A percentile compares a stretch with the other conserved stretches of the same genome.
Evolutionary conservation across 2,888 invertebrate species (phyloP).

Genomic region (Cynaeus angustus): DNA sequence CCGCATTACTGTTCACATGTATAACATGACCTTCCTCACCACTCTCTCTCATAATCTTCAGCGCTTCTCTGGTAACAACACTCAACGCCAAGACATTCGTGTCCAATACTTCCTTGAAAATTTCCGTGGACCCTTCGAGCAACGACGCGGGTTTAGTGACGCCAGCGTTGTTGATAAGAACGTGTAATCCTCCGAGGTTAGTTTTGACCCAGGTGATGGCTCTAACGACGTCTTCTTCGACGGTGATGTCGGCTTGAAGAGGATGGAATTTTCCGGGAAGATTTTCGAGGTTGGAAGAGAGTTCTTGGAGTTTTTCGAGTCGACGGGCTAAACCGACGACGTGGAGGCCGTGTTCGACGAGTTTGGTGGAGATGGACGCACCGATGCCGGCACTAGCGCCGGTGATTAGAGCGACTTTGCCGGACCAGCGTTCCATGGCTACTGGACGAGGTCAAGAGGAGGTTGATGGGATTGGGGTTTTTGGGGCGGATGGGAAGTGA

Average conservation of each 20-base stretch:
- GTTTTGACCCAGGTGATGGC: slow-evolving; percentile 65
- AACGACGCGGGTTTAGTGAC: slow-evolving; percentile 49
- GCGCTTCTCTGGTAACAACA: slow-evolving; percentile 7
- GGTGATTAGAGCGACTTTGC: slow-evolving; percentile 77
- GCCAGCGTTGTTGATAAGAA: slow-evolving; percentile 70
- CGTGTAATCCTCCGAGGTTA: slow-evolving; percentile 65
- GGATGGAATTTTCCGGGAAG: slow-evolving; percentile 64
- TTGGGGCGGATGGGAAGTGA: too few relatives aligned
- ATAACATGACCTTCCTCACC: slow-evolving; percentile 63
- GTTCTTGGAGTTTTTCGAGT: slow-evolving; percentile 53
- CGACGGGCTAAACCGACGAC: slow-evolving; percentile 61
- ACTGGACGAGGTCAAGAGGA: slow-evolving; percentile 22
- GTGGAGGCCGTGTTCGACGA: slow-evolving; percentile 73
- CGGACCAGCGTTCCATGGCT: slow-evolving; percentile 77
- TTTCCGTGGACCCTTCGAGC: slow-evolving; percentile 55
- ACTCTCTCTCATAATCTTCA: slow-evolving; percentile 59
- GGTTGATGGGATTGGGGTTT: neutral
- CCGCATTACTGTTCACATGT: slow-evolving; percentile 62
- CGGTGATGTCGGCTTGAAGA: slow-evolving; percentile 65
- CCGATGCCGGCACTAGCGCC: slow-evolving; percentile 80
- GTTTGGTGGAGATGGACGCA: slow-evolving; percentile 70
- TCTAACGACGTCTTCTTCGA: slow-evolving; percentile 63
- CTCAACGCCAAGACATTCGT: slow-evolving; percentile 54
- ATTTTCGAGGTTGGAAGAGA: slow-evolving; percentile 48
- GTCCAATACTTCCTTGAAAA: slow-evolving; percentile 55